Percentiles rank a stretch among this genome's conserved stretches.
These are phyloP conservation scores for Cyclophora punctaria DNA, from an alignment of 2,888 invertebrate genomes.

Conservation along the genomic window DNA sequence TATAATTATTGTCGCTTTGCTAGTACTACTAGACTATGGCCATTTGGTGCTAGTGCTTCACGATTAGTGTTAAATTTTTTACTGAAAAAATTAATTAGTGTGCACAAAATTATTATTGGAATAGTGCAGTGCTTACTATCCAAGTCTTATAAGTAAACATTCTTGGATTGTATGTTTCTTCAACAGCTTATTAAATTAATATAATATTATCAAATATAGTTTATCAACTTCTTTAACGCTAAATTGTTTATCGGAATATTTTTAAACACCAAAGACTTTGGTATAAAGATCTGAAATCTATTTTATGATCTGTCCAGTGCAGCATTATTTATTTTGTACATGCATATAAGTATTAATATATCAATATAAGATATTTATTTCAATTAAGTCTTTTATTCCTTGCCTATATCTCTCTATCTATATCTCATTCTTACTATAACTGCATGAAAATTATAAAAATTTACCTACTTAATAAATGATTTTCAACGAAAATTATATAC, in stretches of 20 bases:
- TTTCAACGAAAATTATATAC: slow-evolving; percentile 2
- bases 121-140: background rate
- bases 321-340: slow-evolving; percentile 44
- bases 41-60: slow-evolving; percentile 62
- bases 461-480: no score
- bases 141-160: background rate
- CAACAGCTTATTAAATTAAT: background rate
- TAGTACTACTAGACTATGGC: slow-evolving; percentile 42
- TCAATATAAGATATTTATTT: slow-evolving; percentile 34
- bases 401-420: no score
- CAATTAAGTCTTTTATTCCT: background rate
- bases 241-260: background rate
- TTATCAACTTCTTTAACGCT: background rate
- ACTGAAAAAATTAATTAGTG: slow-evolving; percentile 31
- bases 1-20: slow-evolving; percentile 35
- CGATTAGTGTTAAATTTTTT: slow-evolving; percentile 45
- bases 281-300: slow-evolving; percentile 35
- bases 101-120: slow-evolving; percentile 35
- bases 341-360: slow-evolving; percentile 30
- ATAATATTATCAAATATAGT: background rate
- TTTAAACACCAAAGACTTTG: background rate
- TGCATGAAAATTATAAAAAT: no score
- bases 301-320: slow-evolving; percentile 35
- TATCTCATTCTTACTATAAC: no score
- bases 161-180: background rate